Evolutionary conservation across 2,113 vertebrate genomes (phyloP).

Genomic region (Rhinolophus sinicus): DNA sequence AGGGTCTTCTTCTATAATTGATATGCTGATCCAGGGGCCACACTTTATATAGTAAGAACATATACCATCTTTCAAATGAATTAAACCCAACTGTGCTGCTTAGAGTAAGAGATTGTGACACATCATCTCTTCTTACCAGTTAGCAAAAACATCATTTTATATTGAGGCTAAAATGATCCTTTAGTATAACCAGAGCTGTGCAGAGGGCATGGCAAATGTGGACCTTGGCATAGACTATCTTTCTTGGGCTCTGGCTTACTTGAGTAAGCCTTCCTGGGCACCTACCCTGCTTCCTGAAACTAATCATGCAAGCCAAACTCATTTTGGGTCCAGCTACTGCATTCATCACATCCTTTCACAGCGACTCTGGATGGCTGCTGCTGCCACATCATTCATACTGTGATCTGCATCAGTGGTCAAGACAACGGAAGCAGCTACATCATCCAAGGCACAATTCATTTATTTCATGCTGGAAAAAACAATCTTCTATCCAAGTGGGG

Average conservation of each 20-base stretch:
- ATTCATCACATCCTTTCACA: slow-evolving; percentile 55
- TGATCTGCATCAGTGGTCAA: slow-evolving; percentile 67
- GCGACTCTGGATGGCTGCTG: slow-evolving; percentile 55
- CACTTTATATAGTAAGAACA: not conserved
- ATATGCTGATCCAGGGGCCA: not conserved
- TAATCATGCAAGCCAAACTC: slow-evolving; percentile 35
- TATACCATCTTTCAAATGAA: slow-evolving; percentile 36
- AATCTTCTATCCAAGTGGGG: slow-evolving; percentile 29
- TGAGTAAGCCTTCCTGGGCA: slow-evolving; percentile 40
- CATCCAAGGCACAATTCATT: slow-evolving; percentile 64
- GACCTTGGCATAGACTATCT: not conserved
- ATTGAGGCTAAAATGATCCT: not conserved
- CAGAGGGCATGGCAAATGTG: slow-evolving; percentile 49
- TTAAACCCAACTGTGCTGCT: not conserved
- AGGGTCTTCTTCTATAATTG: not conserved
- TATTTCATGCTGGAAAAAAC: slow-evolving; percentile 65
- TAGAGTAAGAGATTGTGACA: slow-evolving; percentile 10
- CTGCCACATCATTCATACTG: slow-evolving; percentile 59
- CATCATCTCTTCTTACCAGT: not conserved
- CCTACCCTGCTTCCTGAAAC: slow-evolving; percentile 47
- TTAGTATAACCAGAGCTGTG: slow-evolving; percentile 30
- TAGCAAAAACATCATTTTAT: slow-evolving; percentile 37
- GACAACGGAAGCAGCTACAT: slow-evolving; percentile 50
- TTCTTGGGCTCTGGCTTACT: slow-evolving; percentile 28
- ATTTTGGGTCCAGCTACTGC: slow-evolving; percentile 38